These are phyloP conservation scores for Nomada fabriciana DNA, from an alignment of 2,888 invertebrate species.

Conservation along the genomic window DNA sequence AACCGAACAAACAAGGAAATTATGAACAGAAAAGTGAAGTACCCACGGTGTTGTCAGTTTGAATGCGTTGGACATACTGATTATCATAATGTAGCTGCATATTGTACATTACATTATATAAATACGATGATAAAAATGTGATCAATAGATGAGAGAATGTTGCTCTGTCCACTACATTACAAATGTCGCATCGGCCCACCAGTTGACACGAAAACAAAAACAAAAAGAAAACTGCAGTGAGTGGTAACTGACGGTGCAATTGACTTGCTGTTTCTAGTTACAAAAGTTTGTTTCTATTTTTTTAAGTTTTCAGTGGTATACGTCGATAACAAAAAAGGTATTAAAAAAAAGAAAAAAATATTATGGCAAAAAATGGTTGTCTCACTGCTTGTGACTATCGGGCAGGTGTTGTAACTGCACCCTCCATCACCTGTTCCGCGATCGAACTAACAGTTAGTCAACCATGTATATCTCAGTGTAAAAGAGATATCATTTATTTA, in stretches of 20 bases:
- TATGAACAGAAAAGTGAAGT: constrained; percentile 62
- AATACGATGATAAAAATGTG: constrained; percentile 80
- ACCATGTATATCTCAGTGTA: constrained; percentile 70
- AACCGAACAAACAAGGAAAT: constrained; percentile 46
- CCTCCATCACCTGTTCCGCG: constrained; percentile 59
- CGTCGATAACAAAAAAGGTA: constrained; percentile 43
- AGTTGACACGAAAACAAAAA: constrained; percentile 55
- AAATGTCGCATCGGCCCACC: constrained; percentile 71
- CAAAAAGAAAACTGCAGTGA: constrained; percentile 40
- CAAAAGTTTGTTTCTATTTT: constrained; percentile 70
- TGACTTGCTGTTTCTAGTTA: constrained; percentile 73
- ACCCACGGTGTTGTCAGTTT: constrained; percentile 79
- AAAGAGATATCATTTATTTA: constrained; percentile 74
- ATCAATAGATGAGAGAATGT: constrained; percentile 78
- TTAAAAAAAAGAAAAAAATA: constrained; percentile 23
- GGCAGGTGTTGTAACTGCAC: constrained; percentile 56
- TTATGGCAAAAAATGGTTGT: constrained; percentile 57
- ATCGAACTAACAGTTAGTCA: constrained; percentile 58
- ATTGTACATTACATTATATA: constrained; percentile 82
- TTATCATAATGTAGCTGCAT: constrained; percentile 81
- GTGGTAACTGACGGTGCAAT: constrained; percentile 69
- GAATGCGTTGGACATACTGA: constrained; percentile 80
- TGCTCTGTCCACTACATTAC: constrained; percentile 78
- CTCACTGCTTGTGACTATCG: constrained; percentile 55
- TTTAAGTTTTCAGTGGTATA: constrained; percentile 69